Evolutionary conservation across 2,888 invertebrate species (phyloP), one percentile per base, ranked within the genome.

Genomic region (Bembecia ichneumoniformis): DNA sequence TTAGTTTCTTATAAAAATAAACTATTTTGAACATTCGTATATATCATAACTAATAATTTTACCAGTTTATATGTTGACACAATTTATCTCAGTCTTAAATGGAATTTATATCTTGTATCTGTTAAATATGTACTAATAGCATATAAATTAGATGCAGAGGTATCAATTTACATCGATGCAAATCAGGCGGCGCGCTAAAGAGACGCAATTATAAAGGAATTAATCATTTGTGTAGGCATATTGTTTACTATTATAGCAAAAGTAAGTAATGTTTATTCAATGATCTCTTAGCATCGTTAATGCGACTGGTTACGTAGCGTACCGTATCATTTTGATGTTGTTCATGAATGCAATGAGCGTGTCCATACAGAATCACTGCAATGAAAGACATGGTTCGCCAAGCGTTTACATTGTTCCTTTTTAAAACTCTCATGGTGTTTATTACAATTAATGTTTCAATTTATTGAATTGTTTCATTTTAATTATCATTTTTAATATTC

Each of bases 141-240:
- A 3, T 13, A 40, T 40, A 11, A 40, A 40, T 40, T 13, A 40
- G 40, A 40, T 14, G n/a, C 40, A 10, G 40, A 40, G 14, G 14
- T 40, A 40, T 40, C 40, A 9, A n/a, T 40, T 40, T 40, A 40
- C 40, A 11, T 40, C 14, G 40, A 40, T 40, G 13, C 40, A 14
- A 14, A n/a, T 13, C 9, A 14, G 40, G 13, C 14, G 13, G 14
- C n/a, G n/a, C 40, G 40, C 40, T 40, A 40, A 40, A 58, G 55
- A 55, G 53, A 44, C 60, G 72, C 69, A 75, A 77, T 79, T 80
- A 77, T 74, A 78, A 76, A 66, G 68, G 60, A 65, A 79, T 79
- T 70, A 77, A 77, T 78, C 76, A 78, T 28, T 28, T 65, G 60
- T 52, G 53, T 58, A 50, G 47, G 20, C 35, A 16, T 46, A 36